phyloP scores from a whole-genome alignment of 2,888 invertebrate species.

The Tricholauxania praeusta region DNA sequence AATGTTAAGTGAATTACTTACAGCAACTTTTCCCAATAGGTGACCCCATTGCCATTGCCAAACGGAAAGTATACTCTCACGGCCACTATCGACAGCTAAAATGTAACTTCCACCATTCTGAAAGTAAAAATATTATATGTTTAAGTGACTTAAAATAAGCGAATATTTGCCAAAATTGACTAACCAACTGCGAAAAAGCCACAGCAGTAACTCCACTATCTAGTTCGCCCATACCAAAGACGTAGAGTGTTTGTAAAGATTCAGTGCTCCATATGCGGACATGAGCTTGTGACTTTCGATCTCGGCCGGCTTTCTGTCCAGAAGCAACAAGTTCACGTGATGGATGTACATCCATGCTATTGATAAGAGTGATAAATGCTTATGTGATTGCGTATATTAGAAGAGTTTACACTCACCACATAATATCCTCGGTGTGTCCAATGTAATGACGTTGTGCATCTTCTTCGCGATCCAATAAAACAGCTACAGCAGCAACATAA shows the following conservation, averaged over 20 bases:
- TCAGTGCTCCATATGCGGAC: slow-evolving; percentile 94
- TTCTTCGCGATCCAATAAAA: slow-evolving; percentile 87
- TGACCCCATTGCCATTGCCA: slow-evolving; percentile 98
- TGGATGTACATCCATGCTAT: slow-evolving; percentile 89
- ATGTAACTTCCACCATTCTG: slow-evolving; percentile 93
- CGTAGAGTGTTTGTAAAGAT: slow-evolving; percentile 87
- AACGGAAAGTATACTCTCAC: slow-evolving; percentile 90
- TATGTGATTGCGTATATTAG: background rate
- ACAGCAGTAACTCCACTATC: slow-evolving; percentile 89
- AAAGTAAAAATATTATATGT: background rate
- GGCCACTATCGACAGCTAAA: slow-evolving; percentile 87
- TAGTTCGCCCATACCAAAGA: slow-evolving; percentile 92
- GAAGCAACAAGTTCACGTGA: slow-evolving; percentile 90
- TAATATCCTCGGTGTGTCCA: slow-evolving; percentile 94
- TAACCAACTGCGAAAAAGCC: slow-evolving; percentile 88
- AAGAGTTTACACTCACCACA: slow-evolving; percentile 75
- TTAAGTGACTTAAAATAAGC: background rate
- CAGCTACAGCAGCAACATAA: slow-evolving; percentile 92
- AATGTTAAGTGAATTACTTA: slow-evolving; percentile 69
- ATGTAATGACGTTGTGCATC: slow-evolving; percentile 90
- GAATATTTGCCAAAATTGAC: slow-evolving; percentile 40
- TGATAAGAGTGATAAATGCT: background rate
- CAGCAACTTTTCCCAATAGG: slow-evolving; percentile 92
- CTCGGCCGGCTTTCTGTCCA: slow-evolving; percentile 87
- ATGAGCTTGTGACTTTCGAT: slow-evolving; percentile 87